These are phyloP conservation scores for Echeneis naucrates DNA, from an alignment of 2,797 vertebrate genomes.

Conservation along the genomic window DNA sequence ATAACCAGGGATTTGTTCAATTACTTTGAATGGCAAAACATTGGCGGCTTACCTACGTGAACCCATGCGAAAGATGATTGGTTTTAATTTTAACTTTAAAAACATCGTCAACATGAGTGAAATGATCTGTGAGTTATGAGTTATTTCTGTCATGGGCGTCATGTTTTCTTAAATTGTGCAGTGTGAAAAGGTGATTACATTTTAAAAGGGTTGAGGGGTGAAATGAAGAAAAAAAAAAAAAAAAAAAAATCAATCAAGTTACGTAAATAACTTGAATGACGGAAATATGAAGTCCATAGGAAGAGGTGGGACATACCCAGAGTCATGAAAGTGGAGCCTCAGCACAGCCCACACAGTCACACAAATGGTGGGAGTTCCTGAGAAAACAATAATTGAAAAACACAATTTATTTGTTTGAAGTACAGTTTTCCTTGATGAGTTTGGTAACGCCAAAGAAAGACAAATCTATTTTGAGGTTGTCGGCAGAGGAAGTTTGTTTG, in stretches of 20 bases:
- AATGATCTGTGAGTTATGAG: neutral
- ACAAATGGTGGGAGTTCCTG: slow-evolving; percentile 96
- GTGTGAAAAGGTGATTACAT: neutral
- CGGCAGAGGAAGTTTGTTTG: neutral
- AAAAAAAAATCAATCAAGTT: neutral
- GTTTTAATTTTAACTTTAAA: neutral
- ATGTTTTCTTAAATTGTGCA: neutral
- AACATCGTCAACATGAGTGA: neutral
- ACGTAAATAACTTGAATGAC: neutral
- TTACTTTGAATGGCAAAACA: neutral
- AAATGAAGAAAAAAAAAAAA: neutral
- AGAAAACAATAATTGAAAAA: slow-evolving; percentile 15
- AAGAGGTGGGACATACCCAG: slow-evolving; percentile 82
- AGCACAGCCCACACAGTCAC: slow-evolving; percentile 96
- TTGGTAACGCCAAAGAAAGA: neutral
- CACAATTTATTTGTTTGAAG: neutral
- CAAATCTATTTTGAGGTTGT: too few species aligned
- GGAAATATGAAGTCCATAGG: slow-evolving; percentile 1
- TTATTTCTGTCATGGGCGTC: neutral
- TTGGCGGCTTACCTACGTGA: neutral
- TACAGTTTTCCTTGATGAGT: neutral
- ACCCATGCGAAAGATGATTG: neutral
- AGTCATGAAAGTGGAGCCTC: slow-evolving; percentile 92
- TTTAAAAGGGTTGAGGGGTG: neutral
- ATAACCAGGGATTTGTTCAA: neutral